phyloP scores from a whole-genome alignment of 1,140 invertebrate genomes.

The Trichonephila clavata region DNA sequence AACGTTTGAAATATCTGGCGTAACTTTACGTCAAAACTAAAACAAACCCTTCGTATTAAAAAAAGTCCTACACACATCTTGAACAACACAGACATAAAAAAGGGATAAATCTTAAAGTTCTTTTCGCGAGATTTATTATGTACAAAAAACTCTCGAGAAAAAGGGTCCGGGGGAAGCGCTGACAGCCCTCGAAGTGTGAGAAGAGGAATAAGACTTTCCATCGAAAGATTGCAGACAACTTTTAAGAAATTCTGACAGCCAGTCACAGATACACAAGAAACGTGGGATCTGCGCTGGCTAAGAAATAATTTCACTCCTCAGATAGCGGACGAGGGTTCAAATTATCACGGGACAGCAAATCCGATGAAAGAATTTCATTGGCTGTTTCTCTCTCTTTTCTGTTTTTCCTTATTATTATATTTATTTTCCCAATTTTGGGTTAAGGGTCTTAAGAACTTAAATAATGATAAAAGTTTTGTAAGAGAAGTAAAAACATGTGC shows the following conservation, averaged over 20 bases:
- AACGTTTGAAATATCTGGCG: not conserved
- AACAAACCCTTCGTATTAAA: not conserved
- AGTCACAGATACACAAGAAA: not conserved
- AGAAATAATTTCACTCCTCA: not conserved
- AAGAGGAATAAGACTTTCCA: not conserved
- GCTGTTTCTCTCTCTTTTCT: too few relatives aligned
- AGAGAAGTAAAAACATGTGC: too few relatives aligned
- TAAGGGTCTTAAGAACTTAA: too few relatives aligned
- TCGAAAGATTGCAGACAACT: not conserved
- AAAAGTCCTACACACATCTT: not conserved
- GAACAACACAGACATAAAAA: not conserved
- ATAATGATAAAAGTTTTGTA: too few relatives aligned
- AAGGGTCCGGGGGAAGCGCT: not conserved
- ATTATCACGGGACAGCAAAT: not conserved
- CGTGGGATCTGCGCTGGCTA: not conserved
- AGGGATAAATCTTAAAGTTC: not conserved
- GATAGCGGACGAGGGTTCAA: not conserved
- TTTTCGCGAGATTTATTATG: slow-evolving; percentile 3
- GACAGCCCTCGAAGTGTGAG: not conserved
- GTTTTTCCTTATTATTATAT: too few relatives aligned
- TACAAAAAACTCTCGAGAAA: not conserved
- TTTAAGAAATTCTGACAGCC: not conserved
- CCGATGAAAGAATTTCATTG: not conserved
- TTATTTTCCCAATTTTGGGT: too few relatives aligned
- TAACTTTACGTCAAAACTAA: not conserved